phyloP scores from a whole-genome alignment of 2,797 vertebrate species.

The Kryptolebias ocellatus region DNA sequence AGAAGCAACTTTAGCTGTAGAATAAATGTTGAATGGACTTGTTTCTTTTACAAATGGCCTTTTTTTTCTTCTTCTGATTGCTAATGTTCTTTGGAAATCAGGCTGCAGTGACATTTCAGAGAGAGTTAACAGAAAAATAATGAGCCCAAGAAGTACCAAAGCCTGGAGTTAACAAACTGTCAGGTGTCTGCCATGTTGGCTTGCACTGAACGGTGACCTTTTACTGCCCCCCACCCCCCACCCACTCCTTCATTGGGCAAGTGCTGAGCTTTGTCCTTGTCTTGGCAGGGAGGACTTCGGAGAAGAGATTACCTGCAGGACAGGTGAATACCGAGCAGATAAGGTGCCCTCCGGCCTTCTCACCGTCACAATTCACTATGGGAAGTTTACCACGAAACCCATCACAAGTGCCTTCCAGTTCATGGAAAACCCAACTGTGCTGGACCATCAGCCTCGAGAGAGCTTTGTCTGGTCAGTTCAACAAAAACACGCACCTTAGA shows the following conservation, averaged over 20 bases:
- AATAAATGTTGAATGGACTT: conserved; percentile 36
- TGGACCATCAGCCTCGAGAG: conserved; percentile 66
- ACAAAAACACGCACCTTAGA: neutral
- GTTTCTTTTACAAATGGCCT: conserved; percentile 16
- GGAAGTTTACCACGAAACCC: conserved; percentile 62
- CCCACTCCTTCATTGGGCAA: conserved; percentile 23
- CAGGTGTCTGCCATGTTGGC: conserved; percentile 59
- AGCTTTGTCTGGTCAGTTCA: conserved; percentile 83
- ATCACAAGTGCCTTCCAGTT: conserved; percentile 72
- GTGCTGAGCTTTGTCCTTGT: conserved; percentile 52
- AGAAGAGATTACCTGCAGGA: conserved; percentile 76
- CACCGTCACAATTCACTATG: conserved; percentile 71
- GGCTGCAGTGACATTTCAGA: conserved; percentile 57
- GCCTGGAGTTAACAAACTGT: conserved; percentile 67
- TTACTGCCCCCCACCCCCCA: conserved; percentile 18
- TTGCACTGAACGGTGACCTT: conserved; percentile 49
- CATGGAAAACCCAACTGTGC: conserved; percentile 77
- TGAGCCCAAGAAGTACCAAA: conserved; percentile 51
- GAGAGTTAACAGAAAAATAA: conserved; percentile 60
- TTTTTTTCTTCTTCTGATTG: conserved; percentile 27
- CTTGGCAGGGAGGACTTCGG: conserved; percentile 78
- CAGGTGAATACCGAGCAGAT: conserved; percentile 69
- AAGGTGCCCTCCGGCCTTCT: conserved; percentile 74
- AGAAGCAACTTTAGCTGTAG: conserved; percentile 54
- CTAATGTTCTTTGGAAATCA: conserved; percentile 45